Evolutionary conservation across 2,797 vertebrate species (phyloP), one percentile per base, ranked within the genome.

Genomic region (Sebastes matsubarae): DNA sequence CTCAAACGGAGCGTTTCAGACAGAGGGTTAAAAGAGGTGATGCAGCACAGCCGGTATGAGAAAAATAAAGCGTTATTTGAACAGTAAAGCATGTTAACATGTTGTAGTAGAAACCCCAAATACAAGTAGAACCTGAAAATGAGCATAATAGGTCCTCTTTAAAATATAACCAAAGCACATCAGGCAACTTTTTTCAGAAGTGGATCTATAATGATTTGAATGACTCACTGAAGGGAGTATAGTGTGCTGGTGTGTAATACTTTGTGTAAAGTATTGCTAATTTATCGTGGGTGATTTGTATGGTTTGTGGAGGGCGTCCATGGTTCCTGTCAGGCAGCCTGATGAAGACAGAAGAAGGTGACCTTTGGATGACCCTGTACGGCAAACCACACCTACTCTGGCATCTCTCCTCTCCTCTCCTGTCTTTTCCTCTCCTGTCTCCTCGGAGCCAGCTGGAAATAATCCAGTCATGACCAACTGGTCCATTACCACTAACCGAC

Each of bases 381-480:
- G 57, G 59, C n/a, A 80, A 89, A 82, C 81, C 88, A 87, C 84
- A n/a, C 87, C 78, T 67, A 69, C 57, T 83, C 46, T 87, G 92
- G 88, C 87, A 77, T 68, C 63, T 27, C 29, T 72, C 52, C 11
- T 64, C 69, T 67, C 63, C 58, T 68, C 52, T 71, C 55, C 3
- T 42, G 50, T 18, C 20, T 32, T 27, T 42, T 42, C 38, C 38
- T 42, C 20, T 30, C 32, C 34, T 71, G 52, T 36, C 70, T 61
- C 73, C 82, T 79, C 68, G n/a, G 75, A 85, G 87, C 93, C 93
- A 94, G 85, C 89, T 94, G 93, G 93, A 93, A 87, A 58, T 77
- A 75, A 83, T 92, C 92, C 92, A 95, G 88, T 88, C 83, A 87
- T 91, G 92, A 89, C 91, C 91, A 94, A 93, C 93, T 94, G 93